These are phyloP conservation scores for Cancer borealis DNA, from an alignment of 2,888 invertebrate genomes.

Conservation along the genomic window DNA sequence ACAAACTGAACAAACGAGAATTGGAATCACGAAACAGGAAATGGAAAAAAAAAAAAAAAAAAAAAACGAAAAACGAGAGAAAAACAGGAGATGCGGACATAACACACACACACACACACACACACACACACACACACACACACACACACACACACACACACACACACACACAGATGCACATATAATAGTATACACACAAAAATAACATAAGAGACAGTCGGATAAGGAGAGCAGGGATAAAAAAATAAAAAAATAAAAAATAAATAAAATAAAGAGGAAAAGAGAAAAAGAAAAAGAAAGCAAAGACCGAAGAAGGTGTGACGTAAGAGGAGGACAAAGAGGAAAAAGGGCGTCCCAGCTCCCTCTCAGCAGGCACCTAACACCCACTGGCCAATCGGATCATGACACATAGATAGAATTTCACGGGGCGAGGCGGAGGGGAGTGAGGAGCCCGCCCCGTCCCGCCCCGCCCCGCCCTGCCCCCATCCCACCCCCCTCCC, in stretches of 20 bases:
- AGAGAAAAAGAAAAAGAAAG: neutral
- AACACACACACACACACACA: neutral
- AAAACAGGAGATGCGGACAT: neutral
- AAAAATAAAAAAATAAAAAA: neutral
- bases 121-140: conserved; percentile 32
- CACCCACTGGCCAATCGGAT: neutral
- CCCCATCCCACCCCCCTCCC: neutral
- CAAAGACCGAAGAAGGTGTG: neutral
- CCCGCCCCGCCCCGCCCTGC: neutral
- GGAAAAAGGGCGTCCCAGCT: neutral
- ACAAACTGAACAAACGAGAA: neutral
- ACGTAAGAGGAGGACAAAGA: neutral
- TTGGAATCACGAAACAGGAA: neutral
- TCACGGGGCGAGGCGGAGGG: neutral
- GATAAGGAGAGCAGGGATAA: neutral
- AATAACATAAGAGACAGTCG: neutral
- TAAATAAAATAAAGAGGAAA: neutral
- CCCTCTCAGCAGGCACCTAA: neutral
- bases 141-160: neutral
- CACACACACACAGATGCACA: neutral
- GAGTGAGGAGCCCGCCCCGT: neutral
- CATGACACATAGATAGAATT: neutral
- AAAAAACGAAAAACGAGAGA: neutral
- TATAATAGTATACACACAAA: neutral
- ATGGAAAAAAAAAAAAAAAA: neutral